Percentiles rank a stretch among this genome's conserved stretches.
Conservation (phyloP, 2,113 vertebrate species). For the Sturnira hondurensis region DNA sequence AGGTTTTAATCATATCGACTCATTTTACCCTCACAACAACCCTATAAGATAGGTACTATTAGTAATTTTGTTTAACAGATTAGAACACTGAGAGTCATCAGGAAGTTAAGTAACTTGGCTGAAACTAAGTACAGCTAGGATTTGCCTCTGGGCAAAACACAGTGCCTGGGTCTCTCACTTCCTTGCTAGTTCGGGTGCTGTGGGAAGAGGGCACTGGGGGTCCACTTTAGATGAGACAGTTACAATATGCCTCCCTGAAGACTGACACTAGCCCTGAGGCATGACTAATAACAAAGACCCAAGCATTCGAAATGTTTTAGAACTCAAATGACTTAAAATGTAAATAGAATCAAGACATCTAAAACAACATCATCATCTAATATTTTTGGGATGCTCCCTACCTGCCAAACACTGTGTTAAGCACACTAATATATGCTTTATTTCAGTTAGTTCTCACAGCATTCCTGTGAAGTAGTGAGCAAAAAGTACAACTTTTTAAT, state of each 20-base stretch:
- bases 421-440: not conserved
- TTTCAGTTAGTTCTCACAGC: not conserved
- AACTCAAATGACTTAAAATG: not conserved
- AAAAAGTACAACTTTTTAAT: not conserved
- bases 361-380: not conserved
- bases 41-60: not conserved
- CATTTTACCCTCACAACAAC: not conserved
- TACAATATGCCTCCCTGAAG: not conserved
- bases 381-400: not conserved
- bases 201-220: no score
- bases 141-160: not conserved
- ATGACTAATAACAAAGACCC: not conserved
- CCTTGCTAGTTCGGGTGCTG: rapidly evolving
- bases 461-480: not conserved
- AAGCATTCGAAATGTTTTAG: not conserved
- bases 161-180: not conserved
- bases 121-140: not conserved
- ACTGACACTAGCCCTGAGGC: not conserved
- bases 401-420: not conserved
- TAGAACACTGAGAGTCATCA: not conserved
- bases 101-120: not conserved
- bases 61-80: not conserved
- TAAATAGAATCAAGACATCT: not conserved
- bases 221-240: not conserved
- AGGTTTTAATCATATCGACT: not conserved